Percentiles rank a stretch among this genome's conserved stretches.
phyloP scores from a whole-genome alignment of 2,888 invertebrate genomes.

The Callyntrura sp. region DNA sequence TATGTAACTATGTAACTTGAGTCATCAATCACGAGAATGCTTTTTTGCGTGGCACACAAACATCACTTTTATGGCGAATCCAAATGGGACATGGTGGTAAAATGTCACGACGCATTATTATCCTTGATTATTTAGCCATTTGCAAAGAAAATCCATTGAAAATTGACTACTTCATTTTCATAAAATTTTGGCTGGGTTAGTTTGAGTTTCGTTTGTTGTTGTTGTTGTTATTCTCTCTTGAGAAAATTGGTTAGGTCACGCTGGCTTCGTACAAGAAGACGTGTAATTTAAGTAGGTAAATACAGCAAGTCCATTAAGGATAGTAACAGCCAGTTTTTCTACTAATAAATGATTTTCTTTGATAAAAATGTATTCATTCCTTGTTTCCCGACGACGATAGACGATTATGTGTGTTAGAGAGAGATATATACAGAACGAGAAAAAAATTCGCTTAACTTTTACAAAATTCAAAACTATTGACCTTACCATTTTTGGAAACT shows the following conservation, averaged over 20 bases:
- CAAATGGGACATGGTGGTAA: too few species aligned
- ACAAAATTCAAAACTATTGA: constrained; percentile 66
- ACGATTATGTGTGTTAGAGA: too few species aligned
- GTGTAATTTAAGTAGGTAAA: constrained; percentile 4
- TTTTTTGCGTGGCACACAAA: too few species aligned
- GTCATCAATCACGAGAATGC: too few species aligned
- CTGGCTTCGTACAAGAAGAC: too few species aligned
- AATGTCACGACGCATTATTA: not conserved
- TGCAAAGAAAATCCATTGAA: not conserved
- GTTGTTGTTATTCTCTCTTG: too few species aligned
- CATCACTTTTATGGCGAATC: too few species aligned
- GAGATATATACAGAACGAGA: too few species aligned
- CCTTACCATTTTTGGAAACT: constrained; percentile 71
- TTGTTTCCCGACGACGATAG: too few species aligned
- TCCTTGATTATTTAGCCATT: constrained; percentile 11
- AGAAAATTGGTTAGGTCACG: too few species aligned
- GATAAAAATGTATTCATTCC: constrained; percentile 46
- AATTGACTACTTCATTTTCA: constrained; percentile 39
- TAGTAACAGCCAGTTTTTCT: constrained; percentile 8
- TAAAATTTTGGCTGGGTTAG: constrained; percentile 35
- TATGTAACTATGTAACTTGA: too few species aligned
- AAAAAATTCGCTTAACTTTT: constrained; percentile 33
- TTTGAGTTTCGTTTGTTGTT: too few species aligned
- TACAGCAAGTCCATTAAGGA: not conserved
- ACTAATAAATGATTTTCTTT: constrained; percentile 27